Percentiles rank a stretch among this genome's conserved stretches.
These are phyloP conservation scores for Trachymyrmex septentrionalis DNA, from an alignment of 1,140 invertebrate genomes.

Conservation along the genomic window DNA sequence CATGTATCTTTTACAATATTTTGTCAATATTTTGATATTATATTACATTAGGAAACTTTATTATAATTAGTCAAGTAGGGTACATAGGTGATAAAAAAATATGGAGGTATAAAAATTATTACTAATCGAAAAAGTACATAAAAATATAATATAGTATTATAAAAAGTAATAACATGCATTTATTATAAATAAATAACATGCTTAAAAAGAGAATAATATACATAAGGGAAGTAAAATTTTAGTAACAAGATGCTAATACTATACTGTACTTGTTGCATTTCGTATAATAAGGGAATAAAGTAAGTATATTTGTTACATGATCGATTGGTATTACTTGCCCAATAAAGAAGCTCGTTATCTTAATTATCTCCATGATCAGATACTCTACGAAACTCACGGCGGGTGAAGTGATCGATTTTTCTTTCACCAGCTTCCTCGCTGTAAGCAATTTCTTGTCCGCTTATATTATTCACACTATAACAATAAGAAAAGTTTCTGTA, in stretches of 20 bases:
- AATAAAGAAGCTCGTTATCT: conserved; percentile 45
- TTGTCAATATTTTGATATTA: too few species aligned
- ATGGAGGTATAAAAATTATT: too few species aligned
- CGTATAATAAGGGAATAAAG: conserved; percentile 55
- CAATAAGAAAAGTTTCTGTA: neutral
- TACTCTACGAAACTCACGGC: conserved; percentile 41
- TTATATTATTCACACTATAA: neutral
- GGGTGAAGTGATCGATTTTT: conserved; percentile 61
- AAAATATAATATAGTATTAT: too few species aligned
- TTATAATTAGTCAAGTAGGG: too few species aligned
- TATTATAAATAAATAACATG: too few species aligned
- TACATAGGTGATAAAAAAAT: too few species aligned
- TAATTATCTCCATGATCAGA: conserved; percentile 62
- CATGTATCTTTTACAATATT: too few species aligned
- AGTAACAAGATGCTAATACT: neutral
- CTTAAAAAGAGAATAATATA: too few species aligned
- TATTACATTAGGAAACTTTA: too few species aligned
- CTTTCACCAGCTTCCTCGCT: conserved; percentile 41
- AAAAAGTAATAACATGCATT: too few species aligned
- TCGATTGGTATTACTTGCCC: conserved; percentile 69
- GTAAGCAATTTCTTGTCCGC: conserved; percentile 44
- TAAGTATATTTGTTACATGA: conserved; percentile 57
- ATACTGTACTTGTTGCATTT: neutral
- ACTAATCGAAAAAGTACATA: too few species aligned
- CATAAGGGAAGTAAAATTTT: neutral